These are phyloP conservation scores for Sthenelais limicola DNA, from an alignment of 2,888 invertebrate genomes.

Conservation along the genomic window DNA sequence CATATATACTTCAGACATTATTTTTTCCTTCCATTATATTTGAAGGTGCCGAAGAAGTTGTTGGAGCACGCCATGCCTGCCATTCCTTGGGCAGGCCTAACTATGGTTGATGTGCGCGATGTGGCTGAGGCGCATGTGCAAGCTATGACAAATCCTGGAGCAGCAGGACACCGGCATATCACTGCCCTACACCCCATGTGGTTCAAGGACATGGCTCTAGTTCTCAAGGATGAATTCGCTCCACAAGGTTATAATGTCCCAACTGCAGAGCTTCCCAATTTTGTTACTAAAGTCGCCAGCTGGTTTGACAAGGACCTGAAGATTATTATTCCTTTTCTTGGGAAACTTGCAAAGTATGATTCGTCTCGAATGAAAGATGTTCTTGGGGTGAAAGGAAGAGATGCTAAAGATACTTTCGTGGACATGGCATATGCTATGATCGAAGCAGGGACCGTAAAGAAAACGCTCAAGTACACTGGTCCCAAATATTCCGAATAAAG, in stretches of 20 bases:
- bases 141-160: slow-evolving; percentile 47
- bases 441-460: slow-evolving; percentile 73
- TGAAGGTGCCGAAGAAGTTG: slow-evolving; percentile 63
- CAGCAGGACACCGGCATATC: slow-evolving; percentile 69
- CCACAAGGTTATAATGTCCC: slow-evolving; percentile 72
- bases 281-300: slow-evolving; percentile 69
- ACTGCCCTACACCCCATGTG: slow-evolving; percentile 71
- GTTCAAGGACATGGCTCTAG: slow-evolving; percentile 74
- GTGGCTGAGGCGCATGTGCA: slow-evolving; percentile 65
- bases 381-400: slow-evolving; percentile 72
- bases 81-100: slow-evolving; percentile 72
- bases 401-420: slow-evolving; percentile 72
- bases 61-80: slow-evolving; percentile 70
- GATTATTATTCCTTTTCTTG: slow-evolving; percentile 12
- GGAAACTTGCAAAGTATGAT: slow-evolving; percentile 54
- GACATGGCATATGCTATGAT: slow-evolving; percentile 75
- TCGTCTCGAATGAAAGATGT: slow-evolving; percentile 72
- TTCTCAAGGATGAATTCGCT: slow-evolving; percentile 67
- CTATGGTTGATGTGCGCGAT: slow-evolving; percentile 75
- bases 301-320: slow-evolving; percentile 66
- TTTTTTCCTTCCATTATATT: too few relatives aligned
- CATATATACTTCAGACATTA: too few relatives aligned
- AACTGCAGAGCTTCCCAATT: slow-evolving; percentile 70
- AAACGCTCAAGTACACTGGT: slow-evolving; percentile 62
- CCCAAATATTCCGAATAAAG: background rate